A percentile compares a stretch with the other conserved stretches of the same genome.
phyloP scores from a whole-genome alignment of 2,888 invertebrate genomes.

The Stomorhina lunata region DNA sequence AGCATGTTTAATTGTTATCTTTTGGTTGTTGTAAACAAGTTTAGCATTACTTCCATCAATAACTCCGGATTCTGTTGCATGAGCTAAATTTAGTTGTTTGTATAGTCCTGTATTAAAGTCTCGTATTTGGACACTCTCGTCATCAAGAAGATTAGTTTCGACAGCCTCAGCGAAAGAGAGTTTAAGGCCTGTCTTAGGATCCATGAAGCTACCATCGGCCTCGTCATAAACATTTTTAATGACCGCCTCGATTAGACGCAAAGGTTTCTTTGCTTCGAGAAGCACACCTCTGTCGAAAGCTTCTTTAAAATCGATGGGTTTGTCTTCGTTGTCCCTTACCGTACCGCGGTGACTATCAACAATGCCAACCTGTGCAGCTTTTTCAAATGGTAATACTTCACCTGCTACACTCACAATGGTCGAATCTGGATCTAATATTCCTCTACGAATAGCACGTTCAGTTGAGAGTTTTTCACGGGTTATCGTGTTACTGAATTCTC shows the following conservation, averaged over 20 bases:
- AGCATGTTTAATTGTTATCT: constrained; percentile 87
- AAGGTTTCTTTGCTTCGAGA: constrained; percentile 89
- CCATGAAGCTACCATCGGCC: constrained; percentile 89
- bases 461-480: constrained; percentile 90
- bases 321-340: constrained; percentile 83
- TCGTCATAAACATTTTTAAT: constrained; percentile 90
- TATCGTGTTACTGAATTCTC: constrained; percentile 89
- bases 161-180: constrained; percentile 92
- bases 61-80: constrained; percentile 88
- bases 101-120: constrained; percentile 88
- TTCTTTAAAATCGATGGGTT: constrained; percentile 88
- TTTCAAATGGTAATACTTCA: constrained; percentile 89
- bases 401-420: constrained; percentile 92
- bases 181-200: constrained; percentile 88
- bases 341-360: constrained; percentile 88
- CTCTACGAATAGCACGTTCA: constrained; percentile 90
- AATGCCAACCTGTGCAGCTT: constrained; percentile 88
- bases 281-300: constrained; percentile 91
- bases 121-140: constrained; percentile 90
- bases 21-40: constrained; percentile 83
- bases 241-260: constrained; percentile 90
- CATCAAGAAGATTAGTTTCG: constrained; percentile 89
- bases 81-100: constrained; percentile 88
- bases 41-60: constrained; percentile 87
- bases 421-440: constrained; percentile 90